These are phyloP conservation scores for Plectropomus leopardus DNA, from an alignment of 2,113 vertebrate genomes.

Conservation along the genomic window DNA sequence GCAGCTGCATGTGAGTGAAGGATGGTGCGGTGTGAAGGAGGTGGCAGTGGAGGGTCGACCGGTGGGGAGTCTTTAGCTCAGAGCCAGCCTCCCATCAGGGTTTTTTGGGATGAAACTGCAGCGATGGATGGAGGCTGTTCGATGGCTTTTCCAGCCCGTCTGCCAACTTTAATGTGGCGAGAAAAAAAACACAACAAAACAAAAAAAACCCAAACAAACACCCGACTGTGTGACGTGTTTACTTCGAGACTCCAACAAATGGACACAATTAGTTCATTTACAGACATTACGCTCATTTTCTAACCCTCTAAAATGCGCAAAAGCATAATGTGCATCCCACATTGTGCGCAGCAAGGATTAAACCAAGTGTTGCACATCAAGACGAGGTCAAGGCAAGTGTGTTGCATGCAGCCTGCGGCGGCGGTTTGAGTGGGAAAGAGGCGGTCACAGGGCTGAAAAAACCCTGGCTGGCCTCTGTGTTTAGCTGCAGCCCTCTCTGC, in stretches of 20 bases:
- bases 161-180: constrained; percentile 2
- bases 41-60: not conserved
- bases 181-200: rapidly evolving
- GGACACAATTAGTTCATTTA: constrained; percentile 4
- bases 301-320: not conserved
- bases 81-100: constrained; percentile 24
- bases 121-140: not conserved
- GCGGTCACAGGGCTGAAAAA: constrained; percentile 6
- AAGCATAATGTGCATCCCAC: not conserved
- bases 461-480: constrained; percentile 18
- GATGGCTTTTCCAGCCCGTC: constrained; percentile 19
- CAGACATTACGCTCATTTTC: not conserved
- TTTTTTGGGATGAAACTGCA: constrained; percentile 2
- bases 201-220: not conserved
- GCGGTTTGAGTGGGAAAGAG: constrained; percentile 19
- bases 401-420: constrained; percentile 13
- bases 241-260: not conserved
- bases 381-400: not conserved
- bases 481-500: constrained; percentile 30
- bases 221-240: not conserved
- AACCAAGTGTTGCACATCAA: not conserved
- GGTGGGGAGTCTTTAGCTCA: not conserved
- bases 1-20: constrained; percentile 34
- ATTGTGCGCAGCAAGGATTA: not conserved
- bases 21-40: constrained; percentile 26